These are phyloP conservation scores for Centroberyx gerrardi DNA, from an alignment of 2,797 vertebrate genomes.

Conservation along the genomic window DNA sequence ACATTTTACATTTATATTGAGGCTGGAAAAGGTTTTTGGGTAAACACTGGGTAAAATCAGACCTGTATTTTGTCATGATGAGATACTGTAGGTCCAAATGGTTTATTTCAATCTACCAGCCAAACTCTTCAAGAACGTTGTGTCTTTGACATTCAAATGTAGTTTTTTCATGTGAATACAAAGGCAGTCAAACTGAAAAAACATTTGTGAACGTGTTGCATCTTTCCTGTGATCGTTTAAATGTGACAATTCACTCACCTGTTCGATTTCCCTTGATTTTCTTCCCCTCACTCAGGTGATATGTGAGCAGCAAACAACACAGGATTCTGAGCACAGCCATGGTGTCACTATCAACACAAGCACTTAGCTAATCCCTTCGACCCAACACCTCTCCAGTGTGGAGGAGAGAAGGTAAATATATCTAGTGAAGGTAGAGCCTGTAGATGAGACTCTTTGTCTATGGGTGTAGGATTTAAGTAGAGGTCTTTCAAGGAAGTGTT, in stretches of 20 bases:
- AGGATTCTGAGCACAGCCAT: constrained; percentile 77
- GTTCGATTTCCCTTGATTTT: constrained; percentile 66
- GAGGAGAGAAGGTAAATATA: constrained; percentile 14
- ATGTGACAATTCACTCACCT: constrained; percentile 73
- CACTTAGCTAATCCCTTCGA: constrained; percentile 29
- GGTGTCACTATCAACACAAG: constrained; percentile 8
- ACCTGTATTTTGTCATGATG: not conserved
- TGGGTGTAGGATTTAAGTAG: not conserved
- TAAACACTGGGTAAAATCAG: too few species aligned
- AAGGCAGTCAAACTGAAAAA: not conserved
- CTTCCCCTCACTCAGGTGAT: constrained; percentile 72
- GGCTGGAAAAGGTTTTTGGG: too few species aligned
- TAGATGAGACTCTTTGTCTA: constrained; percentile 43
- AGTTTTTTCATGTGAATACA: not conserved
- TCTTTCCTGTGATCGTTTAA: not conserved
- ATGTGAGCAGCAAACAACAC: constrained; percentile 73
- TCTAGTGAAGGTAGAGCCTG: constrained; percentile 7
- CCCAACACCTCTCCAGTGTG: constrained; percentile 21
- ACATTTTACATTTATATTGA: too few species aligned
- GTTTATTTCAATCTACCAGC: not conserved
- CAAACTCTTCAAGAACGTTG: not conserved
- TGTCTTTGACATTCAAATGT: not conserved
- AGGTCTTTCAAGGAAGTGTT: constrained; percentile 32
- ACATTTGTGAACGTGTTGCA: not conserved
- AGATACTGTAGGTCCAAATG: not conserved